These are phyloP conservation scores for Ethmia dodecea DNA, from an alignment of 2,888 invertebrate genomes.

Conservation along the genomic window DNA sequence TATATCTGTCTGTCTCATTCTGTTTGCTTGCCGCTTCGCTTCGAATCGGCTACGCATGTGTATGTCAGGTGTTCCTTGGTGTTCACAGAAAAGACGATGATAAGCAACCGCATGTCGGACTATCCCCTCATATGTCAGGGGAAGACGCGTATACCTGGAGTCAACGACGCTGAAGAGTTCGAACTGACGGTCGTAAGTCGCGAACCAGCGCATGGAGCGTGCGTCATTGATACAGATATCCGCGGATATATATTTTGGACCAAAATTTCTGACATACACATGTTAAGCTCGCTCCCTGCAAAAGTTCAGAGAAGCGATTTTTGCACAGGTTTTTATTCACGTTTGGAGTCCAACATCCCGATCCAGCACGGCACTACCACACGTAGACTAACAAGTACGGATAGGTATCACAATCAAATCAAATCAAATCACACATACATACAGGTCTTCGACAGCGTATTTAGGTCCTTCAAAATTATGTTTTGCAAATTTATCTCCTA, in stretches of 20 bases:
- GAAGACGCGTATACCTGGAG: constrained; percentile 94
- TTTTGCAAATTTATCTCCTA: constrained; percentile 24
- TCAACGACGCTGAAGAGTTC: constrained; percentile 96
- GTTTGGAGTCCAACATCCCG: constrained; percentile 26
- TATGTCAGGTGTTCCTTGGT: constrained; percentile 64
- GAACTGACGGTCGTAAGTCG: constrained; percentile 90
- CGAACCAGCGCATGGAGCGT: constrained; percentile 64
- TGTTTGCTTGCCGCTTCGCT: constrained; percentile 47
- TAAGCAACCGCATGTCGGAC: constrained; percentile 90
- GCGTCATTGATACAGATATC: constrained; percentile 58
- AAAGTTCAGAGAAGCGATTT: constrained; percentile 56
- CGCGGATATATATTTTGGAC: constrained; percentile 32
- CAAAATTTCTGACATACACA: constrained; percentile 64
- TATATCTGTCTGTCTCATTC: constrained; percentile 27
- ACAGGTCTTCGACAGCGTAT: constrained; percentile 30
- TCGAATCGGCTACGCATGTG: constrained; percentile 51
- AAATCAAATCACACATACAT: constrained; percentile 41
- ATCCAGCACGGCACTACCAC: constrained; percentile 57
- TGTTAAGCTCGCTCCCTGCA: constrained; percentile 64
- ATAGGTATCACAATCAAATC: no score
- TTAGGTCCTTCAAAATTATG: constrained; percentile 25
- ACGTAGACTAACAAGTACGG: constrained; percentile 36
- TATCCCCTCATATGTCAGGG: constrained; percentile 96
- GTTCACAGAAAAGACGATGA: constrained; percentile 87
- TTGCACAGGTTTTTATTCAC: constrained; percentile 59